phyloP scores from a whole-genome alignment of 1,140 invertebrate species.

The Olivierus martensii region DNA sequence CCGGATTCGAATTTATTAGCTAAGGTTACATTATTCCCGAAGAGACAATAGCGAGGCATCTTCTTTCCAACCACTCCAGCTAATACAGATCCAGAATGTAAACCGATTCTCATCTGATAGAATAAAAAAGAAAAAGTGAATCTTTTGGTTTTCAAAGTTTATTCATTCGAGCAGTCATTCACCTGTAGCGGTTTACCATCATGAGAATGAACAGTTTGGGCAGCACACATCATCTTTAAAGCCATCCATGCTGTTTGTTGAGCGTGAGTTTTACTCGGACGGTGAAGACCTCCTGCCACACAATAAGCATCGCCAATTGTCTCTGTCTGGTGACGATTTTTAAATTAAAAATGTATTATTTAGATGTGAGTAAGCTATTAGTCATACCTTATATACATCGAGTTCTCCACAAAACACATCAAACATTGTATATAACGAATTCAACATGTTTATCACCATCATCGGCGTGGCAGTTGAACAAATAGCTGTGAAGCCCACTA shows the following conservation, averaged over 20 bases:
- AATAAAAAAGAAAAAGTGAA: too few species aligned
- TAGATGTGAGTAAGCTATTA: not conserved
- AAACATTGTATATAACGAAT: slow-evolving; percentile 87
- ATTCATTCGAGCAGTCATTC: slow-evolving; percentile 16
- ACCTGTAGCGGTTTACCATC: slow-evolving; percentile 81
- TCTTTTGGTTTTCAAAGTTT: too few species aligned
- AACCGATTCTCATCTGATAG: slow-evolving; percentile 77
- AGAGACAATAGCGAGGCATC: slow-evolving; percentile 68
- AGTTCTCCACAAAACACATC: slow-evolving; percentile 85
- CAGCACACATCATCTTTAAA: slow-evolving; percentile 76
- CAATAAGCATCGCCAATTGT: slow-evolving; percentile 74
- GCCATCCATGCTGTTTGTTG: slow-evolving; percentile 94
- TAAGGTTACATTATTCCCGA: slow-evolving; percentile 69
- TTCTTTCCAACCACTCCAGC: slow-evolving; percentile 61
- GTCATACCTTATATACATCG: slow-evolving; percentile 73
- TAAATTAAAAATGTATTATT: not conserved
- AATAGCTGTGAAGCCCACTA: slow-evolving; percentile 94
- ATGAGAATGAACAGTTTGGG: slow-evolving; percentile 69
- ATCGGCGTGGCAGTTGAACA: slow-evolving; percentile 86
- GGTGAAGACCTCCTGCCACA: slow-evolving; percentile 46
- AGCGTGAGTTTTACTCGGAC: slow-evolving; percentile 65
- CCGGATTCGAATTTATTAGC: slow-evolving; percentile 39
- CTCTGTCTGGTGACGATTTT: slow-evolving; percentile 46
- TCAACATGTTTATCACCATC: slow-evolving; percentile 80
- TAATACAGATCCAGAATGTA: slow-evolving; percentile 76